These are phyloP conservation scores for Lineus longissimus DNA, from an alignment of 1,140 invertebrate species.

Conservation along the genomic window DNA sequence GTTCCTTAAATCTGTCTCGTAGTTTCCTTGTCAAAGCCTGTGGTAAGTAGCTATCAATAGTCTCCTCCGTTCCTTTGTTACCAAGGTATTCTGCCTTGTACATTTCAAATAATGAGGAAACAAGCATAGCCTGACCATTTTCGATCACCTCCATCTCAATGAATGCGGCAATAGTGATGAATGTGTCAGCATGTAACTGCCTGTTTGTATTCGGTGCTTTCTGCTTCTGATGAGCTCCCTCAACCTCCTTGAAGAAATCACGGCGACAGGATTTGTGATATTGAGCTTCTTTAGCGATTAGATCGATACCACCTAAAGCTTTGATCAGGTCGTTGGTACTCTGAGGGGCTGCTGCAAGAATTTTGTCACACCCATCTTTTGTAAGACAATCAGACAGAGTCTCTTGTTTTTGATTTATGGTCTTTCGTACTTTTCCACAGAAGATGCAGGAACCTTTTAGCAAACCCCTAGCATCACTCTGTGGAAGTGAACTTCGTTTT, in stretches of 20 bases:
- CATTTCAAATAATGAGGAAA: constrained; percentile 2
- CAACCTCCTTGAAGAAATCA: background rate
- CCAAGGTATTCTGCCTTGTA: constrained; percentile 7
- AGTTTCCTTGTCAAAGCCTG: constrained; percentile 12
- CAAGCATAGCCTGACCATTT: background rate
- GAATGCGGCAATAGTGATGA: background rate
- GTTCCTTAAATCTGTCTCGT: constrained; percentile 11
- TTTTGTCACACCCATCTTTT: constrained; percentile 10
- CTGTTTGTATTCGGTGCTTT: background rate
- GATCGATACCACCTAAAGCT: constrained; percentile 11
- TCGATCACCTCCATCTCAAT: constrained; percentile 13
- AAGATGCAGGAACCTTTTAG: constrained; percentile 16
- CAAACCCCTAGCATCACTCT: constrained; percentile 4
- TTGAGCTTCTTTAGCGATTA: constrained; percentile 16
- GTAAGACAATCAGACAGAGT: constrained; percentile 5
- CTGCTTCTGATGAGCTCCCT: background rate
- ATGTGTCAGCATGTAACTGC: background rate
- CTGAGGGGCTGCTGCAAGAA: background rate
- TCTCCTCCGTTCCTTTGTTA: constrained; percentile 4
- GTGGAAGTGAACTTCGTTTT: background rate
- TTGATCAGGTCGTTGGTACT: constrained; percentile 10
- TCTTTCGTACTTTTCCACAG: constrained; percentile 8
- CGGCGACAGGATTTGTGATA: constrained; percentile 17
- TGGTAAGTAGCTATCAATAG: constrained; percentile 6
- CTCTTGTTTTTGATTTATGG: constrained; percentile 4